Evolutionary conservation across 1,140 invertebrate species (phyloP).

Genomic region (Leptinotarsa lineolata): DNA sequence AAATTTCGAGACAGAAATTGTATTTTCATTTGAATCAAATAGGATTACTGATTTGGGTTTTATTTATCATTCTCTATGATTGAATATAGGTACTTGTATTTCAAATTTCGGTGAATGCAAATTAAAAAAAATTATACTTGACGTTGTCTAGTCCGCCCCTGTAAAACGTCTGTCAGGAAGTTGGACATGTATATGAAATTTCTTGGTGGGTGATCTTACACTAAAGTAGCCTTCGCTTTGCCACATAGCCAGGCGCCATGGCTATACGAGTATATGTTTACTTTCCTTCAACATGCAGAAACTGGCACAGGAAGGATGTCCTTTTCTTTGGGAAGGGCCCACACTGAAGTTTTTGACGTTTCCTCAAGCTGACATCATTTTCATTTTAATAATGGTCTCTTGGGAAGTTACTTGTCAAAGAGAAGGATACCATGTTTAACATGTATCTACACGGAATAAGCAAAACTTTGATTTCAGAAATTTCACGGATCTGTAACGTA

Average conservation of each 20-base stretch:
- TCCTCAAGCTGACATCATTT: background rate
- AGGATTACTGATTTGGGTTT: too few relatives aligned
- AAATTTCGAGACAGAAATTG: too few relatives aligned
- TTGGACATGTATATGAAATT: background rate
- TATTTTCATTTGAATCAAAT: too few relatives aligned
- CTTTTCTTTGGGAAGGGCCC: background rate
- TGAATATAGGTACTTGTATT: too few relatives aligned
- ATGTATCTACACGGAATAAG: too few relatives aligned
- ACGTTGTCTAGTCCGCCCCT: background rate
- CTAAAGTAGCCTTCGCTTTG: background rate
- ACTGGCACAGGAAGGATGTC: constrained; percentile 2
- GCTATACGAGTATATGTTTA: background rate
- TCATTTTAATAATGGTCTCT: background rate
- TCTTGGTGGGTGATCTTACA: constrained; percentile 2
- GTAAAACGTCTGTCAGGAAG: background rate
- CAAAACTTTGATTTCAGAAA: too few relatives aligned
- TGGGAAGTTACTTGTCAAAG: background rate
- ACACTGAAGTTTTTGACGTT: background rate
- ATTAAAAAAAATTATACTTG: too few relatives aligned
- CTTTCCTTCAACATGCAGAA: background rate
- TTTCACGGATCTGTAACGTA: too few relatives aligned
- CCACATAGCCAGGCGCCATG: background rate
- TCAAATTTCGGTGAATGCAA: too few relatives aligned
- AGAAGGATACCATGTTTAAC: too few relatives aligned
- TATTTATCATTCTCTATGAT: too few relatives aligned